A percentile compares a stretch with the other conserved stretches of the same genome.
phyloP scores from a whole-genome alignment of 2,888 invertebrate species.

The Brenthis hecate region DNA sequence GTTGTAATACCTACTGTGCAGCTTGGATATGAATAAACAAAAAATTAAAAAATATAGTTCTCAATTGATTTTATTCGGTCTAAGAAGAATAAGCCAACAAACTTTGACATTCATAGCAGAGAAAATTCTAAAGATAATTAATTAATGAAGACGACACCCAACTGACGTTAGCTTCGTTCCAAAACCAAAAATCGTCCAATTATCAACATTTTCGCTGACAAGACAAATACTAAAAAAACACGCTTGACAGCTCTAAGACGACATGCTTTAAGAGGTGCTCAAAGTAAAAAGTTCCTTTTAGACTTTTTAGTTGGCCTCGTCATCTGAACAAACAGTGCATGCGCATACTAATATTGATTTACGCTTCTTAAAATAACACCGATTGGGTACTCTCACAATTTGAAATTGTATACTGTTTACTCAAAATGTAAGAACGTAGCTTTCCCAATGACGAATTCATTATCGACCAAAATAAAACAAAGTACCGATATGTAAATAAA shows the following conservation, averaged over 20 bases:
- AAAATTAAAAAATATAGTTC: no score
- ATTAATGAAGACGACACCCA: background rate
- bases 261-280: constrained; percentile 33
- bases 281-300: constrained; percentile 19
- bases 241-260: constrained; percentile 29
- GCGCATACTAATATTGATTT: constrained; percentile 38
- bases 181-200: constrained; percentile 14
- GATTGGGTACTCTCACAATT: constrained; percentile 22
- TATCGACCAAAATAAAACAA: background rate
- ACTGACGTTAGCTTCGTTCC: background rate
- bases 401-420: constrained; percentile 25
- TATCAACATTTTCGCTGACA: constrained; percentile 18
- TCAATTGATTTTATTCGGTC: no score
- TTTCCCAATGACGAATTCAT: constrained; percentile 2
- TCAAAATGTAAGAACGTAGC: background rate
- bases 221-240: constrained; percentile 24
- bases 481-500: background rate
- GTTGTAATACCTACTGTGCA: no score
- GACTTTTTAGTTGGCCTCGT: constrained; percentile 29
- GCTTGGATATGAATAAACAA: no score
- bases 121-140: no score
- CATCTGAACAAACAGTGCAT: constrained; percentile 40
- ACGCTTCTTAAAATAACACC: constrained; percentile 32
- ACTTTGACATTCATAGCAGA: no score
- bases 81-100: no score